phyloP scores from a whole-genome alignment of 2,113 vertebrate species.

The Tichodroma muraria region DNA sequence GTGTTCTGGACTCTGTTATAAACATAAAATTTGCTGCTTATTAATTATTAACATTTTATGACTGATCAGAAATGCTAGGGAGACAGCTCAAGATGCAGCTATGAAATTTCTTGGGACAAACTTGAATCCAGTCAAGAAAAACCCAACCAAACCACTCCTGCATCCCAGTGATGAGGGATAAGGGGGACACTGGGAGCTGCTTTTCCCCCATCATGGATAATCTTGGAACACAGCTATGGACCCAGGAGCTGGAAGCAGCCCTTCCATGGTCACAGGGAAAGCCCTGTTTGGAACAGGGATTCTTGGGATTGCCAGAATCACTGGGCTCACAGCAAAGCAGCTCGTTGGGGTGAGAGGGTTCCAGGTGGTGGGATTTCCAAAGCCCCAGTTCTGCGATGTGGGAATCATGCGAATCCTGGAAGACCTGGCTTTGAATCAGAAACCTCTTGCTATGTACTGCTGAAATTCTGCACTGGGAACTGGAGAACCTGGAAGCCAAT shows the following conservation, averaged over 20 bases:
- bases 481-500: not conserved
- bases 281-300: not conserved
- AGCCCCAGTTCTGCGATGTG: not conserved
- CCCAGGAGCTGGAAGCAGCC: not conserved
- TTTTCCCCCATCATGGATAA: not conserved
- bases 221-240: not conserved
- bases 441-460: not conserved
- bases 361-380: not conserved
- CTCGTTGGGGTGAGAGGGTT: not conserved
- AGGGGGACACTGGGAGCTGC: not conserved
- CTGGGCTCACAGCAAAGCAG: not conserved
- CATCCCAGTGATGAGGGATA: not conserved
- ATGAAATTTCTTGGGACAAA: not conserved
- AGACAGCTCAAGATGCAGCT: not conserved
- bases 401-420: not conserved
- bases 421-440: not conserved
- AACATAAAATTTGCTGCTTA: not conserved
- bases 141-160: no score
- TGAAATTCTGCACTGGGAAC: not conserved
- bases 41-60: not conserved
- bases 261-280: not conserved
- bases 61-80: not conserved
- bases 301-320: not conserved
- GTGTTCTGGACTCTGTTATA: not conserved
- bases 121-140: not conserved